Conservation (phyloP, 2,113 vertebrate species). For the Tylochromis polylepis region DNA sequence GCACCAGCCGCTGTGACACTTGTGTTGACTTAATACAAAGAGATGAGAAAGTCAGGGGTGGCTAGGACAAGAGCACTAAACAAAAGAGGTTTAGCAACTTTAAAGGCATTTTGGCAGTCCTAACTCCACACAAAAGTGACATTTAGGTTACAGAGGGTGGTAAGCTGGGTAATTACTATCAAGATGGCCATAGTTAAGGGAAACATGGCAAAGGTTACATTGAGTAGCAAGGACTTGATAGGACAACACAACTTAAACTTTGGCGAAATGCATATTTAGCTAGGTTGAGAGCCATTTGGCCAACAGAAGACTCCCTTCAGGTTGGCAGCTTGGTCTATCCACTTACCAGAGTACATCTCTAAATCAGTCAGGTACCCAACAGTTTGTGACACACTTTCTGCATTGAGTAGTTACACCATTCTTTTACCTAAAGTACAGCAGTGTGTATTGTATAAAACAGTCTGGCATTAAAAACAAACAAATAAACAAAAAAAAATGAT, state of each 20-base stretch:
- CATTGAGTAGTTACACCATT: background rate
- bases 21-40: background rate
- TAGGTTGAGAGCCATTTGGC: background rate
- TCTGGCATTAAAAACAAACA: background rate
- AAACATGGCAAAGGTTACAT: background rate
- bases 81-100: background rate
- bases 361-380: background rate
- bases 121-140: background rate
- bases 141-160: background rate
- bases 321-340: background rate
- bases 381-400: background rate
- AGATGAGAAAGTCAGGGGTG: background rate
- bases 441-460: background rate
- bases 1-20: background rate
- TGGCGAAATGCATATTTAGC: background rate
- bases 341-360: background rate
- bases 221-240: background rate
- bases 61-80: background rate
- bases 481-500: background rate
- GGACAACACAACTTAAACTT: background rate
- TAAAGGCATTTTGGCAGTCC: background rate
- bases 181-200: background rate
- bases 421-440: background rate
- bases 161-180: background rate
- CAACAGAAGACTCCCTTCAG: background rate